Evolutionary conservation across 2,888 invertebrate genomes (phyloP), one percentile per base, ranked within the genome.

Genomic region (Carcina quercana): DNA sequence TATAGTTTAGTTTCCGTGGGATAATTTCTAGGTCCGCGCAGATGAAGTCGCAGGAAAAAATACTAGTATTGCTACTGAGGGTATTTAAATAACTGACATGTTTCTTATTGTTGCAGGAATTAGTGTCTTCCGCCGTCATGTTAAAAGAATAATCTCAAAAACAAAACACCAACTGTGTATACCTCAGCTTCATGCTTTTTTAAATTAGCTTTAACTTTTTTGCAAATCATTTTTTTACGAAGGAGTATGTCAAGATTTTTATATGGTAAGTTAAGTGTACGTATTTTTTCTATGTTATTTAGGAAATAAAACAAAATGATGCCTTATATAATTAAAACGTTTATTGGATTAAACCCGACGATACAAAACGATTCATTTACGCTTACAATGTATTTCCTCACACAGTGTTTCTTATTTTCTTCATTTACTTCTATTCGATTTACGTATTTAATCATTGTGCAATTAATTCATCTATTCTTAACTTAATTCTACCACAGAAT

Each of bases 81-180:
- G 20, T 20, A 20, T 20, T 20, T 27, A 21, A 7, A 33, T 8
- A 28, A 27, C 29, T n/a, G n/a, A n/a, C n/a, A n/a, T n/a, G n/a
- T 6, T 38, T 38, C 22, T 5, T 35, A 38, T 45, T 43, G 42
- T 31, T 71, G 20, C 72, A 83, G 80, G 70, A 71, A 2, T 53
- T 63, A 40, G 72, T 80, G 0, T 44, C 59, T 0, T 65, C 69
- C 0, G 49, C 78, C 2, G 59, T 79, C 5, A 82, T 83, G 79
- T 47, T 74, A 34, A 80, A 82, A 37, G 73, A 83, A 48, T 80
- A 42, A 55, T 10, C 8, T 17, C 17, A 5, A 28, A 20, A 13
- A 8, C 13, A 14, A 3, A 25, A 8, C 11, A 25, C n/a, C n/a
- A n/a, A n/a, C n/a, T n/a, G n/a, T n/a, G n/a, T n/a, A n/a, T n/a